Percentiles rank a stretch among this genome's conserved stretches.
Conservation (phyloP, 2,797 vertebrate genomes). For the Uromys caudimaculatus region DNA sequence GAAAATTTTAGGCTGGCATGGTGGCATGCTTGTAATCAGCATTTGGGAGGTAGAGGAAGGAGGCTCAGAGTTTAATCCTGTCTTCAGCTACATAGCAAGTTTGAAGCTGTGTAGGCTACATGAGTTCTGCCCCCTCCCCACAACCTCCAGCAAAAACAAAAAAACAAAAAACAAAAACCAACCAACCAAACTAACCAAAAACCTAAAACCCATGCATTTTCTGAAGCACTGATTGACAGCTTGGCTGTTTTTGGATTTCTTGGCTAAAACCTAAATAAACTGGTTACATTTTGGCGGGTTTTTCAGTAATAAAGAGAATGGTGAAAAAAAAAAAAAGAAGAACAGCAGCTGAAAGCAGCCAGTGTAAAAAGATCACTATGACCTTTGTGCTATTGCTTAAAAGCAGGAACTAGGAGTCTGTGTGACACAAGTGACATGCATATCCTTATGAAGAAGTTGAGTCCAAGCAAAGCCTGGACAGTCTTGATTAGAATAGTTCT, state of each 20-base stretch:
- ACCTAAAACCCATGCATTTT: neutral
- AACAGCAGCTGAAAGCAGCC: too few relatives aligned
- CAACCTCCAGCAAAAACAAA: too few relatives aligned
- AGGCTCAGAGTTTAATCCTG: neutral
- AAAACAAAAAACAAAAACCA: too few relatives aligned
- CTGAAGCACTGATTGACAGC: neutral
- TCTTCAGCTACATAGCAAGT: neutral
- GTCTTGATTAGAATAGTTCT: neutral
- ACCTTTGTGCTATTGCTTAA: neutral
- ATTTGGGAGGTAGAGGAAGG: neutral
- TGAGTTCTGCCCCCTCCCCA: neutral
- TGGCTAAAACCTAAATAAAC: slow-evolving; percentile 15
- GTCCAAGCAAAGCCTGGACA: neutral
- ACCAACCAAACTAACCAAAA: neutral
- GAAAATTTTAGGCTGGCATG: neutral
- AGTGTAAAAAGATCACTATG: neutral
- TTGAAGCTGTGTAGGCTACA: neutral
- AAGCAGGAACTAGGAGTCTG: neutral
- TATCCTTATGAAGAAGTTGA: neutral
- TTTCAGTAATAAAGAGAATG: neutral
- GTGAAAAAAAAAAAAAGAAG: too few relatives aligned
- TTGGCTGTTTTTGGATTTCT: neutral
- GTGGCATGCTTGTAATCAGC: neutral
- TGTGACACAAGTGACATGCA: neutral
- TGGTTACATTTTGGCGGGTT: neutral